Percentiles rank a stretch among this genome's conserved stretches.
Conservation (phyloP, 2,888 invertebrate genomes). For the Strigamia maritima region DNA sequence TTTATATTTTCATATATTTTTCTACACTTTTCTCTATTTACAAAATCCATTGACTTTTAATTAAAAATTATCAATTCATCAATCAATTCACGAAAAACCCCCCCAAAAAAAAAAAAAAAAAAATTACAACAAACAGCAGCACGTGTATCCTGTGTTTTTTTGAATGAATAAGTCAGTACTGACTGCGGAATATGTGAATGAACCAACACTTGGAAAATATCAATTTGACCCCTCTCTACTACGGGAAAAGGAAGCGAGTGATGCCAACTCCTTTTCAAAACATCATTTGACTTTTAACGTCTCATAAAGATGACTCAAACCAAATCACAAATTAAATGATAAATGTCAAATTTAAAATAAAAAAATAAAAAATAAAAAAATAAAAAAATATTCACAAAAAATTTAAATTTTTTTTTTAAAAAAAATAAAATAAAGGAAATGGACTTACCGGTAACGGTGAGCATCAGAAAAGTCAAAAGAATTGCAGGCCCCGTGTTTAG, state of each 20-base stretch:
- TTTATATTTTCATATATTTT: too few relatives aligned
- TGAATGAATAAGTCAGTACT: background rate
- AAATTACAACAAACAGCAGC: background rate
- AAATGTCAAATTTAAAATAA: too few relatives aligned
- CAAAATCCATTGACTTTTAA: too few relatives aligned
- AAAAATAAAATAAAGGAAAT: background rate
- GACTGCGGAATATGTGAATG: background rate
- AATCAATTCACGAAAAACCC: too few relatives aligned
- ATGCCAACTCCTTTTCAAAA: slow-evolving; percentile 2
- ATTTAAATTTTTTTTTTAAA: too few relatives aligned
- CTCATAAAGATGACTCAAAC: background rate
- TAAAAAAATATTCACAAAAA: too few relatives aligned
- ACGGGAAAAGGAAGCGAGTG: slow-evolving; percentile 3
- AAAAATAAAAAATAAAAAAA: too few relatives aligned
- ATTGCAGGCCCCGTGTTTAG: background rate
- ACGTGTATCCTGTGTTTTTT: background rate
- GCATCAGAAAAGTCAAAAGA: background rate
- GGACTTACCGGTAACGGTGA: background rate
- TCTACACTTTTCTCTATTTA: too few relatives aligned
- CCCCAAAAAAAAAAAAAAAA: background rate
- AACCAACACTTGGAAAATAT: background rate
- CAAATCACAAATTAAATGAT: background rate
- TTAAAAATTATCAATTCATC: too few relatives aligned
- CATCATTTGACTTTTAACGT: slow-evolving; percentile 4
- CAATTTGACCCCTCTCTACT: background rate